Base-by-base conservation (phyloP, 2,888 invertebrate genomes). In the Rhingia rostrata region DNA sequence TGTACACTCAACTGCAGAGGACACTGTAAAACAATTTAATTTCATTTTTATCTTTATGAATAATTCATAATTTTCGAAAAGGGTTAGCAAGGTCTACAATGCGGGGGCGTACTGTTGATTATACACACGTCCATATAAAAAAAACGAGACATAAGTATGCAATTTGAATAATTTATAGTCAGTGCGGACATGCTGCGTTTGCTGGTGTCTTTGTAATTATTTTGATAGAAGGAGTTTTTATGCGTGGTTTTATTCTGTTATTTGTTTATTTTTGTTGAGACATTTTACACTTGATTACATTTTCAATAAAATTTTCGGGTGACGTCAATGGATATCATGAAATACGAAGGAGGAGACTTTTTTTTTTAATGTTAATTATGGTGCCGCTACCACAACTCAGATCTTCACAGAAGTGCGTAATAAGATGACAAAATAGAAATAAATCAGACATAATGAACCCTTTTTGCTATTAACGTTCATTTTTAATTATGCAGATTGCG, bases 141-240 rank as follows among this genome's bases (percentile, higher is more conserved):
- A 22, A 72, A 60, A 64, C 63, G 69, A 53, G 70, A 32, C 63
- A 30, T 47, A 73, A 54, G 66, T 61, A 49, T 64, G 33, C 53
- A 63, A 73, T 83, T 83, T 83, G 63, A 83, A 79, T 83, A 79
- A 78, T 78, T 70, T 51, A 78, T 63, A 56, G 49, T 41, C 56
- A 43, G 30, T 49, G 30, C 43, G 70, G 58, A 63, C 37, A 35
- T 22, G 2, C 22, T 22, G 49, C 30, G 39, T 22, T 39, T 37
- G 39, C 51, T 58, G 43, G n/a, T 41, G 12, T 72, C 9, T 32
- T 33, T 14, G 47, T n/a, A 10, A 12, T 35, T 9, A 49, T 4
- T 9, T 6, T 9, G 12, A n/a, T 6, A 47, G 32, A 3, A 58
- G n/a, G 51, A 37, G 39, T 9, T 33, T 4, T 33, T 30, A 9